Evolutionary conservation across 2,888 invertebrate genomes (phyloP), one percentile per base, ranked within the genome.

Genomic region (Disparrhopalites patrizii): DNA sequence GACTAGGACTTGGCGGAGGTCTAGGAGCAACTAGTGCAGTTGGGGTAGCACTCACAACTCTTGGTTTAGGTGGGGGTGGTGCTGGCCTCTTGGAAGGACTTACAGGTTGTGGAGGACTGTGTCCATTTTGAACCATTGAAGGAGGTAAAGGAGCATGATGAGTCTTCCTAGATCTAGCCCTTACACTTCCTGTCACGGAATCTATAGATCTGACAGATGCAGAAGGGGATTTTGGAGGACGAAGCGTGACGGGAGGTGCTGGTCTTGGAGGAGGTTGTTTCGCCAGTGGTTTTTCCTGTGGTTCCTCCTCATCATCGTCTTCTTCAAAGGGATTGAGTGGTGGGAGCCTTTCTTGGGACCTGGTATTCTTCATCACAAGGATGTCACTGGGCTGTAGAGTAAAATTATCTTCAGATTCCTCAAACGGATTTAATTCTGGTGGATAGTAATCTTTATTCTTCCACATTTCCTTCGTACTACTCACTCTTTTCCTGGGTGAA

Each of bases 401-500:
- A n/a, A 65, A 50, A 80, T 85, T 84, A 28, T 83, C 84, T 64
- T 89, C 89, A 73, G 87, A 87, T 36, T 84, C 86, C n/a, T n/a
- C n/a, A 80, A 93, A 93, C 4, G 93, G 93, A 82, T 93, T 93
- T 70, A 92, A 81, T 77, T 89, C 85, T 70, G 85, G 85, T 0
- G 93, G 93, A 81, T 93, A 91, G 43, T 81, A 69, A 7, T 71
- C 66, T 78, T 55, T 76, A 68, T 13, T 70, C 58, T 54, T 75
- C 71, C 23, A 65, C 70, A 63, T 47, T 62, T 71, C 69, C 55
- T 64, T 61, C 52, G 69, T 56, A 33, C 40, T 38, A 36, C 58
- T 65, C 20, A 15, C n/a, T 30, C 38, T 55, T 65, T 55, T 50
- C 54, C 60, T 28, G 23, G 70, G 63, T 27, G 63, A 57, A 50